Evolutionary conservation across 2,888 invertebrate species (phyloP).

Genomic region (Mycogona germanica): DNA sequence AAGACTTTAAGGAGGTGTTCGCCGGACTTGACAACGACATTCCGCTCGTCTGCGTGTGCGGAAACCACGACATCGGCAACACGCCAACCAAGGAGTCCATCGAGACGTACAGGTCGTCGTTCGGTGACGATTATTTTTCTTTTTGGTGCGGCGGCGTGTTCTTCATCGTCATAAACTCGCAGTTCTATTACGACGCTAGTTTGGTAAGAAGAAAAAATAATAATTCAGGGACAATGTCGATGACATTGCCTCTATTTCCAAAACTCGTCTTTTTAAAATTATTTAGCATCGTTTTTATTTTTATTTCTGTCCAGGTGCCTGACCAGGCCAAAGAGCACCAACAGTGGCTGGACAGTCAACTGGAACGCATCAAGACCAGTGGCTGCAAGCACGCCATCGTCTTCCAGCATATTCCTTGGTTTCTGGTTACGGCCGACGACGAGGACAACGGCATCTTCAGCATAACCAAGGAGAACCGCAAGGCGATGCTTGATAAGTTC

Average conservation of each 20-base stretch:
- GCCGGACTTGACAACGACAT: conserved; percentile 34
- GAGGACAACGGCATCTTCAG: conserved; percentile 33
- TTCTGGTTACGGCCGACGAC: conserved; percentile 32
- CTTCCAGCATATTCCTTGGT: conserved; percentile 41
- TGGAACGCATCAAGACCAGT: conserved; percentile 25
- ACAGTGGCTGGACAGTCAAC: conserved; percentile 35
- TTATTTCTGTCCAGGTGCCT: conserved; percentile 23
- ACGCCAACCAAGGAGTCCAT: conserved; percentile 35
- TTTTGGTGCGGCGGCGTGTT: conserved; percentile 40
- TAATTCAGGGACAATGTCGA: background rate
- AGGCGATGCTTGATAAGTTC: conserved; percentile 34
- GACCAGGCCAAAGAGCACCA: conserved; percentile 34
- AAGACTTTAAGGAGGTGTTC: conserved; percentile 35
- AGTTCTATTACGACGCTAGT: conserved; percentile 32
- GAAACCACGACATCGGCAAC: conserved; percentile 43
- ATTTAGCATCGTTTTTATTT: no score
- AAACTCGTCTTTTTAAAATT: background rate
- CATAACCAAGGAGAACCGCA: conserved; percentile 29
- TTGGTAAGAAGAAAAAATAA: conserved; percentile 17
- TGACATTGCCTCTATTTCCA: background rate
- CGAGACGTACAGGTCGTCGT: conserved; percentile 27
- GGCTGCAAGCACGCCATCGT: conserved; percentile 32
- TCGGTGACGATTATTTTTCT: conserved; percentile 40
- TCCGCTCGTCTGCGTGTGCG: conserved; percentile 40
- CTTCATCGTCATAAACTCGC: conserved; percentile 40